Conservation (phyloP, 2,888 invertebrate genomes). For the Drosophila greeni region DNA sequence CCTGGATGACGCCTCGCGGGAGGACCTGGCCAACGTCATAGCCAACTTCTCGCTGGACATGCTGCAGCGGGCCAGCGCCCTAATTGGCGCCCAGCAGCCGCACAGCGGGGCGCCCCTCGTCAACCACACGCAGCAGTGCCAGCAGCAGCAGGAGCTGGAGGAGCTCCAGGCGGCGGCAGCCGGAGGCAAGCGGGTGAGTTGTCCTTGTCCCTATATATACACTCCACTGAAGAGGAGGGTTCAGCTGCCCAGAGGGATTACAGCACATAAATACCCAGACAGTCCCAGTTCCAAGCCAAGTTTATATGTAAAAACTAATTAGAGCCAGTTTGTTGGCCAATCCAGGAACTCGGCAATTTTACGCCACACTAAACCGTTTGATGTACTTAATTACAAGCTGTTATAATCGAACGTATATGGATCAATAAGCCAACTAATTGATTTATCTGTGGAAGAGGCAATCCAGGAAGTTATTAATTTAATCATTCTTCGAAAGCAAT, state of each 20-base stretch:
- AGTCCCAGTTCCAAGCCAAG: constrained; percentile 7
- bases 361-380: constrained; percentile 16
- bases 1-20: constrained; percentile 55
- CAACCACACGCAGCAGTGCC: constrained; percentile 65
- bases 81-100: constrained; percentile 56
- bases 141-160: constrained; percentile 55
- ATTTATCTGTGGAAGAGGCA: constrained; percentile 1
- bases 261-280: constrained; percentile 8
- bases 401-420: neutral
- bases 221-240: neutral
- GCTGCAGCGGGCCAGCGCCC: constrained; percentile 64
- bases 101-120: constrained; percentile 45
- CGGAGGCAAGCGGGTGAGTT: constrained; percentile 48
- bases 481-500: neutral
- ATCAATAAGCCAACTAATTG: constrained; percentile 1
- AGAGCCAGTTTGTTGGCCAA: constrained; percentile 9
- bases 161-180: constrained; percentile 43
- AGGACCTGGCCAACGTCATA: constrained; percentile 61
- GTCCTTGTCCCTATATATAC: neutral
- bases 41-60: constrained; percentile 72
- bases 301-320: constrained; percentile 10
- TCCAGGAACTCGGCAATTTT: constrained; percentile 16
- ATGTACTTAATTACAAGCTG: constrained; percentile 10
- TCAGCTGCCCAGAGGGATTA: constrained; percentile 1
- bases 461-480: neutral